phyloP scores from a whole-genome alignment of 1,140 invertebrate genomes.

The Monochamus saltuarius region DNA sequence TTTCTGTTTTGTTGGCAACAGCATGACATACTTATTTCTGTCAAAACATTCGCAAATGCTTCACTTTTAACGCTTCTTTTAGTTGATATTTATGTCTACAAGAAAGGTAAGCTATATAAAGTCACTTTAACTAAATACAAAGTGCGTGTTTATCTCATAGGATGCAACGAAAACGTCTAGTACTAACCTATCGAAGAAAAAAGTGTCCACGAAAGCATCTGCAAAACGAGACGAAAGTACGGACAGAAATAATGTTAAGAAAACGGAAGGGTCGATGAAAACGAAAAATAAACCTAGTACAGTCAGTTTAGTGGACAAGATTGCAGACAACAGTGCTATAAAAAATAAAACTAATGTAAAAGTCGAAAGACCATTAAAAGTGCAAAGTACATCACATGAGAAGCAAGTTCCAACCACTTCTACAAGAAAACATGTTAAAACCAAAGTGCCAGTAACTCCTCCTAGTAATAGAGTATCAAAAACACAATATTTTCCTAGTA shows the following conservation, averaged over 20 bases:
- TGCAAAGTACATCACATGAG: conserved; percentile 2
- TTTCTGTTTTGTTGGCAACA: conserved; percentile 28
- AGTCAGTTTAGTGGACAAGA: neutral
- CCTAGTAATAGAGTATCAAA: conserved; percentile 35
- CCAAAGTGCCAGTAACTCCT: conserved; percentile 24
- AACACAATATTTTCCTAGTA: conserved; percentile 46
- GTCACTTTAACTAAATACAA: conserved; percentile 5
- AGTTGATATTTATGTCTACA: conserved; percentile 32
- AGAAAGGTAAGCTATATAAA: conserved; percentile 27
- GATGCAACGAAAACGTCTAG: conserved; percentile 3
- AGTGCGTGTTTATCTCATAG: neutral
- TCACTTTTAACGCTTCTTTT: neutral
- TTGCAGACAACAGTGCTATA: neutral
- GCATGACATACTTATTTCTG: conserved; percentile 33
- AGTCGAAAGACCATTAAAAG: conserved; percentile 6
- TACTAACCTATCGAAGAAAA: conserved; percentile 5
- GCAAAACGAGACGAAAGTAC: conserved; percentile 7
- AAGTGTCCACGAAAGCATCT: conserved; percentile 4
- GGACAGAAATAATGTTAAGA: conserved; percentile 8
- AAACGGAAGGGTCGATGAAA: conserved; percentile 8
- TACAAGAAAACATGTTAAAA: conserved; percentile 8
- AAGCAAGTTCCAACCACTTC: conserved; percentile 12
- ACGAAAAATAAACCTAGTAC: neutral
- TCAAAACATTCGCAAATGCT: conserved; percentile 21
- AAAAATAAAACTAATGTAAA: conserved; percentile 10